Evolutionary conservation across 1,140 invertebrate species (phyloP), one percentile per base, ranked within the genome.

Genomic region (Eufriesea mexicana): DNA sequence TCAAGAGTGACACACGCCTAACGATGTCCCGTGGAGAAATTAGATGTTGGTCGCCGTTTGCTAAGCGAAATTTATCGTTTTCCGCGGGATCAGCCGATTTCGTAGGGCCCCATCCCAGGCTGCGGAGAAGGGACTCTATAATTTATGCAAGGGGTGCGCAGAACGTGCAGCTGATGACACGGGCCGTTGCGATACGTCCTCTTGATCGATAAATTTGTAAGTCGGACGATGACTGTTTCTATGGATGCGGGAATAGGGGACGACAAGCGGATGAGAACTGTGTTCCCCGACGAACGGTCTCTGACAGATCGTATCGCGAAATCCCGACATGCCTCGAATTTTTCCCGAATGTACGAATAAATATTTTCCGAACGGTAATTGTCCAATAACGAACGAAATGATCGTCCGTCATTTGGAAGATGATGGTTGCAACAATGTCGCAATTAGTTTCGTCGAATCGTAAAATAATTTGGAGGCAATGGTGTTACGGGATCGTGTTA

Each of bases 51-150:
- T 81, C 75, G 49, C 62, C 49, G 68, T 35, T n/a, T 54, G 75
- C 83, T 88, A 88, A 87, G 61, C 75, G 59, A 61, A 88, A 88
- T 88, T 88, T 85, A 88, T 88, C 78, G 83, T 85, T 88, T 35
- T 82, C 74, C 55, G 55, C 61, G 75, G 86, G 83, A 85, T 87
- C 87, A 88, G 79, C 61, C 78, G 66, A 83, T 66, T 23, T 64
- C 64, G 16, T 42, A n/a, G 23, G 7, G 57, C 14, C 71, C 64
- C 49, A 5, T 35, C 23, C 28, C 18, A 10, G 51, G 1, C 8
- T 54, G 12, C 18, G 57, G 35, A 35, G 35, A 49, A 76, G 68
- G 47, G 55, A 78, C 70, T 78, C 74, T 59, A 75, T 45, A 70
- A 83, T 83, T 77, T 78, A 77, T 83, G n/a, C 72, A 51, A 68